These are phyloP conservation scores for Syndactyla subalaris DNA, from an alignment of 2,797 vertebrate genomes.

Conservation along the genomic window DNA sequence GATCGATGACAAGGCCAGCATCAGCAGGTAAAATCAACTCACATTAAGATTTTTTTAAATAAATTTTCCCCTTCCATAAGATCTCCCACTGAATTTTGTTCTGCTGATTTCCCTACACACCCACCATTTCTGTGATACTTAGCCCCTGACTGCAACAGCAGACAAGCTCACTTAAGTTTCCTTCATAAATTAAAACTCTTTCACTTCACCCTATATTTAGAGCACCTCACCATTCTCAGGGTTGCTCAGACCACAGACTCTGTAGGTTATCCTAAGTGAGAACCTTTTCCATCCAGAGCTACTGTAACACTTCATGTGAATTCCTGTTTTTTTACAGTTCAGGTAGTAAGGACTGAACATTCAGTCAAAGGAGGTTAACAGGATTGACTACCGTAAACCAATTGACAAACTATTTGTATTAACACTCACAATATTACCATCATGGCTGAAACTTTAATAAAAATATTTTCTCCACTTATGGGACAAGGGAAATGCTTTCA, in stretches of 20 bases:
- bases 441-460: neutral
- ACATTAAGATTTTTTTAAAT: neutral
- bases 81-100: neutral
- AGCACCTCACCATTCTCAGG: neutral
- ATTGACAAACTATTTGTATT: neutral
- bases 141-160: neutral
- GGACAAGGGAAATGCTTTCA: neutral
- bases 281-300: neutral
- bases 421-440: neutral
- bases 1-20: neutral
- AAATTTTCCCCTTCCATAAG: neutral
- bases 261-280: neutral
- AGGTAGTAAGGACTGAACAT: neutral
- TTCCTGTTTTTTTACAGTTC: neutral
- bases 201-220: neutral
- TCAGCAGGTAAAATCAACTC: neutral
- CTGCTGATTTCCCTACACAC: neutral
- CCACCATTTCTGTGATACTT: neutral
- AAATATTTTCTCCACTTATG: neutral
- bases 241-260: neutral
- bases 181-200: neutral
- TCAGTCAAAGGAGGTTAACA: neutral
- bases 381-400: neutral
- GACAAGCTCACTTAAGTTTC: neutral
- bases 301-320: neutral